These are phyloP conservation scores for Alces alces DNA, from an alignment of 2,113 vertebrate genomes.

Conservation along the genomic window DNA sequence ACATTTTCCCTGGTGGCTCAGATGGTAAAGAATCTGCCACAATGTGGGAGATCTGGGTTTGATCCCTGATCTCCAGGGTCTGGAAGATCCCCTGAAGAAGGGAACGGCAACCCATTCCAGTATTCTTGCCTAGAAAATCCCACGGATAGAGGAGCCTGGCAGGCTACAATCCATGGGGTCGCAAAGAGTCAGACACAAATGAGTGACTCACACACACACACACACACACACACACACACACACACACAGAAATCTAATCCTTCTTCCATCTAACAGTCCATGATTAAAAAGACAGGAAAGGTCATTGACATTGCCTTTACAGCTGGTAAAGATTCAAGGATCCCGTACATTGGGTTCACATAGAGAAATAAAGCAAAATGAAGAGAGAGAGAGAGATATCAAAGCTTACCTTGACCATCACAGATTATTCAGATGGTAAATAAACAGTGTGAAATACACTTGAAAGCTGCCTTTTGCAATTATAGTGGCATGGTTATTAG, in stretches of 20 bases:
- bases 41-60: background rate
- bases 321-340: background rate
- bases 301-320: background rate
- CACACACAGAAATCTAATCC: conserved; percentile 9
- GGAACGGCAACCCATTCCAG: background rate
- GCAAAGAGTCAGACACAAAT: background rate
- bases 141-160: rapidly evolving
- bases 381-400: background rate
- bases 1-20: background rate
- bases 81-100: background rate
- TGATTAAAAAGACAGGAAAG: background rate
- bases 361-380: background rate
- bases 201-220: background rate
- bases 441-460: background rate
- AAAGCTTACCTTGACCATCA: background rate
- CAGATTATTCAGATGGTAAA: background rate
- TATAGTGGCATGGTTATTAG: background rate
- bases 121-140: background rate
- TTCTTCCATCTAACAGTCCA: background rate
- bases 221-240: background rate
- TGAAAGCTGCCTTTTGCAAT: background rate
- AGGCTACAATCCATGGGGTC: background rate
- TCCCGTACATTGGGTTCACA: background rate
- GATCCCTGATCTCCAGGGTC: background rate
- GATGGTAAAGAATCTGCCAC: background rate